These are phyloP conservation scores for Tiliqua scincoides DNA, from an alignment of 2,113 vertebrate genomes.

Conservation along the genomic window DNA sequence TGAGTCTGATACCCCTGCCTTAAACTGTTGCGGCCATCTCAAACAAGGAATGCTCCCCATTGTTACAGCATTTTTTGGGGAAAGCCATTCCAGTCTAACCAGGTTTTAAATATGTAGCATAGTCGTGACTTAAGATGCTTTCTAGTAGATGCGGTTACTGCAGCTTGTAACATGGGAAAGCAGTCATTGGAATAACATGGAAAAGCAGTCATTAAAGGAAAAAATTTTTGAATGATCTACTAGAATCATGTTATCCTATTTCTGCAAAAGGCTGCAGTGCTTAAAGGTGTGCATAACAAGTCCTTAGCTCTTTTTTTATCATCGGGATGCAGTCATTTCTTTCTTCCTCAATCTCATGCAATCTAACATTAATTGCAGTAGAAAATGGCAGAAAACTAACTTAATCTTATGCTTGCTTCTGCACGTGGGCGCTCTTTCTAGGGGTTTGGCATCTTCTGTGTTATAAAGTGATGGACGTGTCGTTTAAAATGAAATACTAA, in stretches of 20 bases:
- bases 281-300: neutral
- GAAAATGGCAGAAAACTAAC: neutral
- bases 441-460: neutral
- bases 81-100: neutral
- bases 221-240: neutral
- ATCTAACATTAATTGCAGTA: neutral
- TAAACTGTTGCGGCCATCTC: neutral
- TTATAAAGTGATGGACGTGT: neutral
- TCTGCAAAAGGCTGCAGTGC: neutral
- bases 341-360: neutral
- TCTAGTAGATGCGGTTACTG: neutral
- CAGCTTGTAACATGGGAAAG: neutral
- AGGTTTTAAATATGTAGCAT: neutral
- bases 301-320: neutral
- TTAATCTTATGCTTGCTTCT: neutral
- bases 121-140: neutral
- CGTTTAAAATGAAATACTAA: slow-evolving; percentile 18
- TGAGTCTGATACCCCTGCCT: no score
- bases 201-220: neutral
- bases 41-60: neutral
- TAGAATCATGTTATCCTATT: neutral
- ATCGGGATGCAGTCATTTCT: neutral
- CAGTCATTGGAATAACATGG: neutral
- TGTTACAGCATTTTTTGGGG: neutral
- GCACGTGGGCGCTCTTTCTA: neutral